Evolutionary conservation across 2,113 vertebrate genomes (phyloP), one percentile per base, ranked within the genome.

Genomic region (Caranx ignobilis): DNA sequence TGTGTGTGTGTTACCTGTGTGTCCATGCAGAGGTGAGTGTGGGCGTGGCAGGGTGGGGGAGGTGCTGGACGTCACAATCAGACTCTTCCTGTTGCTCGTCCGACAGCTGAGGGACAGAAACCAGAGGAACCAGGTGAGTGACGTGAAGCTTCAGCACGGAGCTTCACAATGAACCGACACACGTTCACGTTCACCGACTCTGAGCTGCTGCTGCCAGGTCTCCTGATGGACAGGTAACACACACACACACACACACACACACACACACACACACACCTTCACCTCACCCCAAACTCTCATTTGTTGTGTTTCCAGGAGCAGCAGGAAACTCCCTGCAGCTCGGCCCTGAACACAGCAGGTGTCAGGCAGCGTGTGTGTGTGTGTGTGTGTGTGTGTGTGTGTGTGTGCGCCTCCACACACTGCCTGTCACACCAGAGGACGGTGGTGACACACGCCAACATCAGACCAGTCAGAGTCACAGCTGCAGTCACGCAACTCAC

Each of bases 11-110:
- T 96, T 95, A 99, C 97, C 97, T 95, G 97, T 89, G 2, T 97
- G 97, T 79, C 97, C 97, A 74, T 97, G 98, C 67, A 99, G 96
- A 78, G 98, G 98, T 6, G 98, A 99, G 88, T 99, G 98, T 0
- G 98, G 98, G 16, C 98, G 92, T 0, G 98, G 98, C 31, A 99
- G 95, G 35, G 98, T 99, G n/a, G 98, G 98, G 67, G 98, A 99
- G 12, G 98, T 99, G 93, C 95, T 99, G 84, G 97, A 98, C 13
- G 97, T 97, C 93, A 99, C 96, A 6, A 99, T 99, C 93, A 99
- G 95, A 82, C 98, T 99, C 95, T 99, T 99, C 75, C 98, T 95
- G 95, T 99, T 99, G 95, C 96, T 98, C 3, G 96, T 97, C 74
- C 98, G 95, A 93, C 98, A 99, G 92, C 98, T 99, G 95, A 68